phyloP scores from a whole-genome alignment of 1,140 invertebrate species.

The Oppia nitens region DNA sequence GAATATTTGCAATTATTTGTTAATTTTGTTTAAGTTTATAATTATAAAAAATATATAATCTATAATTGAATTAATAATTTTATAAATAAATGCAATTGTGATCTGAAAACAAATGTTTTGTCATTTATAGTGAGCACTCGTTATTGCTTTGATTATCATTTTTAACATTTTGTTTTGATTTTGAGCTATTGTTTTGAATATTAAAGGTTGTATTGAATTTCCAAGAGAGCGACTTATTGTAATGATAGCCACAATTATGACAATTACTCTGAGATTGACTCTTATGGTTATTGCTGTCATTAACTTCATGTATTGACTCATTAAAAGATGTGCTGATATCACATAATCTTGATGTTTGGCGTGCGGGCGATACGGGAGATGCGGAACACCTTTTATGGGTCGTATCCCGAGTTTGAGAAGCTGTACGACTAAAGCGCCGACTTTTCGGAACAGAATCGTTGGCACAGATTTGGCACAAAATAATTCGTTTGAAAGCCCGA shows the following conservation, averaged over 20 bases:
- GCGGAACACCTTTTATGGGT: background rate
- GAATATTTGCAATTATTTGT: no score
- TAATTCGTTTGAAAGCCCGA: constrained; percentile 70
- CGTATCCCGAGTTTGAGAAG: background rate
- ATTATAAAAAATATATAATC: no score
- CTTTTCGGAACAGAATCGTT: background rate
- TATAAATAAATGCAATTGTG: no score
- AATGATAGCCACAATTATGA: background rate
- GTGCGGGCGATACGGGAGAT: background rate
- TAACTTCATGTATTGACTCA: background rate
- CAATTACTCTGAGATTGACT: no score
- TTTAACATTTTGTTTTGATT: background rate
- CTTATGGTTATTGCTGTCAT: background rate
- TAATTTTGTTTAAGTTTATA: no score
- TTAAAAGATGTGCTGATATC: background rate
- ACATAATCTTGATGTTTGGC: background rate
- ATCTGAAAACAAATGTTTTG: no score
- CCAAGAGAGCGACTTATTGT: background rate
- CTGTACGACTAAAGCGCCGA: background rate
- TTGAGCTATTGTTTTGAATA: background rate
- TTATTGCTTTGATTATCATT: background rate
- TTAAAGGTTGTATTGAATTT: background rate
- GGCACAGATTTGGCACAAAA: constrained; percentile 40
- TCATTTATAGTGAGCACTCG: background rate
- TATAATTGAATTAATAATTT: no score